phyloP scores from a whole-genome alignment of 2,888 invertebrate species.

The Digitonthophagus gazella region DNA sequence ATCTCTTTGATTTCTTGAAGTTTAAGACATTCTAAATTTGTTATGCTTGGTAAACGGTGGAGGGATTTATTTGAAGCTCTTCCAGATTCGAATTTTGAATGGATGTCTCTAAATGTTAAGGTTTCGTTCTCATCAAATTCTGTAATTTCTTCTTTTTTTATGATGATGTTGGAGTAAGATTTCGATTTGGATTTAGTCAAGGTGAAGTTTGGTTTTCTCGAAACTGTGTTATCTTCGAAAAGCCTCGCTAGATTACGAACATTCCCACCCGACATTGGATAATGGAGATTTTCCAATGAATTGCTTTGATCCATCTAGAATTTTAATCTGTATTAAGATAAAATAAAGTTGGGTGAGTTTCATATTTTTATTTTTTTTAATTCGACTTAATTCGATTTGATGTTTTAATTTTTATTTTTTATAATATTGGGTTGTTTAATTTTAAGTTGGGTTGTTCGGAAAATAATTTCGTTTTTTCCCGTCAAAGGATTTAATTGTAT shows the following conservation, averaged over 20 bases:
- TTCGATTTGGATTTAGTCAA: slow-evolving; percentile 24
- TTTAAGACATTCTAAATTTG: slow-evolving; percentile 20
- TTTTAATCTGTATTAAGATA: too few relatives aligned
- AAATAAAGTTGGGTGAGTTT: neutral
- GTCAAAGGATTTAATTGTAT: too few relatives aligned
- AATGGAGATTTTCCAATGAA: slow-evolving; percentile 1
- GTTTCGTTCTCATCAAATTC: neutral
- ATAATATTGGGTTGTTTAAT: too few relatives aligned
- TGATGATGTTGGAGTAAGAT: slow-evolving; percentile 18
- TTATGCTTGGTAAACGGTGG: slow-evolving; percentile 7
- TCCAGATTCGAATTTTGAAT: slow-evolving; percentile 21
- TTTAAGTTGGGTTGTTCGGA: too few relatives aligned
- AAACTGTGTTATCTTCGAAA: slow-evolving; percentile 20
- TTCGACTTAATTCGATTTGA: too few relatives aligned
- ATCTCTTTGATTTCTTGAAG: slow-evolving; percentile 23
- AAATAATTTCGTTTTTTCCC: too few relatives aligned
- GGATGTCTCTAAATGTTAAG: slow-evolving; percentile 22
- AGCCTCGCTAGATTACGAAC: slow-evolving; percentile 25
- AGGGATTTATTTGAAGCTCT: neutral
- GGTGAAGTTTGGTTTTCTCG: neutral
- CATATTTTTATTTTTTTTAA: neutral
- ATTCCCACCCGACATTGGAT: slow-evolving; percentile 8
- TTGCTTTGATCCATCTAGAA: slow-evolving; percentile 2
- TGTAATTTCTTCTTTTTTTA: slow-evolving; percentile 8
- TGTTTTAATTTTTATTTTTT: too few relatives aligned